These are phyloP conservation scores for Litocranius walleri DNA, from an alignment of 2,113 vertebrate species.

Conservation along the genomic window DNA sequence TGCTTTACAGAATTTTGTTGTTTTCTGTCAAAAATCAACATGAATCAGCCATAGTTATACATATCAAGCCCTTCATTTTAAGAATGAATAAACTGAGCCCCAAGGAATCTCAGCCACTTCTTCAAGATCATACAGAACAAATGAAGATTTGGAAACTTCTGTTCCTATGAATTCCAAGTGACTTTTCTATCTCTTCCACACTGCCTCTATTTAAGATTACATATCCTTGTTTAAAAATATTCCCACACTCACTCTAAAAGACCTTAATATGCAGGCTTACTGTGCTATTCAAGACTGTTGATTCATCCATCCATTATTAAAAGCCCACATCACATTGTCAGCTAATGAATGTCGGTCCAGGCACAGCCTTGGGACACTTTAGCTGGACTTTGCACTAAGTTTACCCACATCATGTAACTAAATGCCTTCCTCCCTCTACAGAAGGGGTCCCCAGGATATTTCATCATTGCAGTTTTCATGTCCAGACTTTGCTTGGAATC, in stretches of 20 bases:
- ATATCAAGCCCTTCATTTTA: not conserved
- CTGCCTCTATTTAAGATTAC: not conserved
- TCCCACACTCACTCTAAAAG: not conserved
- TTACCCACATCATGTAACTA: not conserved
- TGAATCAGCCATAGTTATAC: not conserved
- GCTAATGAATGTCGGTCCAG: not conserved
- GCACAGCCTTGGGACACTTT: not conserved
- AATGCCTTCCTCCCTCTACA: not conserved
- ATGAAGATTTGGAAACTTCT: not conserved
- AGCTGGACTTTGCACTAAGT: not conserved
- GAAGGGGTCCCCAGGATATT: not conserved
- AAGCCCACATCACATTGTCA: not conserved
- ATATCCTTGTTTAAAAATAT: not conserved
- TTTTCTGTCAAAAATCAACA: not conserved
- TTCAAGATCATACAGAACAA: not conserved
- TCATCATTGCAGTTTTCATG: conserved; percentile 2
- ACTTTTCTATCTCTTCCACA: not conserved
- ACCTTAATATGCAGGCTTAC: not conserved
- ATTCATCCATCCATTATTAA: not conserved
- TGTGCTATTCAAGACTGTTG: not conserved
- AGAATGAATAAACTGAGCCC: not conserved
- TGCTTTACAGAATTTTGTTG: not conserved
- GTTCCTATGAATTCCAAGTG: not conserved
- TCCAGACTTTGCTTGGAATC: conserved; percentile 3
- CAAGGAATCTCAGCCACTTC: not conserved